Conservation (phyloP, 2,113 vertebrate genomes). For the Felis chaus region DNA sequence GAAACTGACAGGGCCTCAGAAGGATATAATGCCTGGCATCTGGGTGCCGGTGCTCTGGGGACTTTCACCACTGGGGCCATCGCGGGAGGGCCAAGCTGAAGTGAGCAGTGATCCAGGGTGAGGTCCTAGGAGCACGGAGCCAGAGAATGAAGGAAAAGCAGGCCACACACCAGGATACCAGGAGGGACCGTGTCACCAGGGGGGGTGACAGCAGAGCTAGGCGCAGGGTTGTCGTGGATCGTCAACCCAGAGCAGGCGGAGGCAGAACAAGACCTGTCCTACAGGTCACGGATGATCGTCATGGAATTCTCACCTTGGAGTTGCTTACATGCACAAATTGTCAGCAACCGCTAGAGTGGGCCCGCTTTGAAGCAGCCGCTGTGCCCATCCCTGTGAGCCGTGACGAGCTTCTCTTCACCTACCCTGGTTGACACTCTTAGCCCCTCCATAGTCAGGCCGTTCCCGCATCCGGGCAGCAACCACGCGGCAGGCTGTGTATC, state of each 20-base stretch:
- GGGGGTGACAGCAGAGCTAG: neutral
- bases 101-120: neutral
- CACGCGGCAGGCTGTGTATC: neutral
- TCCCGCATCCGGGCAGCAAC: neutral
- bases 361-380: neutral
- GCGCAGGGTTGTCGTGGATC: fast-evolving
- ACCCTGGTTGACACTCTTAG: fast-evolving
- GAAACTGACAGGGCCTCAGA: no score
- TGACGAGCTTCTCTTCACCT: neutral
- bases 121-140: neutral
- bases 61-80: neutral
- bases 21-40: neutral
- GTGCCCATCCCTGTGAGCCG: fast-evolving
- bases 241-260: neutral
- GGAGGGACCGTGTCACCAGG: fast-evolving
- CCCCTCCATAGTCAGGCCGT: neutral
- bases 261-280: neutral
- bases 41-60: neutral
- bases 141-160: neutral
- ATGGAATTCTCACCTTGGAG: neutral
- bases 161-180: neutral
- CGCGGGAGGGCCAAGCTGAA: neutral
- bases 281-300: no score
- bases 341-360: fast-evolving
- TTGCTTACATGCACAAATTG: neutral